Evolutionary conservation across 2,113 vertebrate species (phyloP).

Genomic region (Ginglymostoma cirratum): DNA sequence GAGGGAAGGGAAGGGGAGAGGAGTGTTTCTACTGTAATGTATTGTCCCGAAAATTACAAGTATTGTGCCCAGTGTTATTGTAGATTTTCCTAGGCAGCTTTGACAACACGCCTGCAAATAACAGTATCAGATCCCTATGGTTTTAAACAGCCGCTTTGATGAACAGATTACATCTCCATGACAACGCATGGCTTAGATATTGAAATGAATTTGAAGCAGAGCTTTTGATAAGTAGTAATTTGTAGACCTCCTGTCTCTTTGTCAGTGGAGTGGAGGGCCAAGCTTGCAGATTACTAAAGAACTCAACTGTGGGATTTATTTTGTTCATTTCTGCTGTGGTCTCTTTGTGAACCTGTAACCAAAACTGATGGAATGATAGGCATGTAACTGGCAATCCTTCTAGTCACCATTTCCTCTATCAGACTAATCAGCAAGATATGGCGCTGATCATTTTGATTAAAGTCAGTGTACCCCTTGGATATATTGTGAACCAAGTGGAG

Average conservation of each 20-base stretch:
- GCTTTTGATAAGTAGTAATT: constrained; percentile 33
- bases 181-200: neutral
- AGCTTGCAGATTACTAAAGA: neutral
- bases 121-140: constrained; percentile 26
- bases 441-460: neutral
- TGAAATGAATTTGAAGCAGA: constrained; percentile 35
- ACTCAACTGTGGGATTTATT: neutral
- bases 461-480: neutral
- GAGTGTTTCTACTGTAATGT: neutral
- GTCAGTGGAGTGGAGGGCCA: neutral
- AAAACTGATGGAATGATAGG: neutral
- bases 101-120: constrained; percentile 29
- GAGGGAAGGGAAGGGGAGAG: too few relatives aligned
- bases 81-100: constrained; percentile 3
- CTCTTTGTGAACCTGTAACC: neutral
- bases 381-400: neutral
- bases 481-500: neutral
- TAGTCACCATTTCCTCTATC: too few relatives aligned
- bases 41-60: neutral
- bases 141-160: constrained; percentile 29
- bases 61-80: neutral
- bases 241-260: constrained; percentile 17
- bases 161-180: constrained; percentile 30
- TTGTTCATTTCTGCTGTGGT: neutral
- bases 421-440: neutral